Evolutionary conservation across 2,797 vertebrate genomes (phyloP), one percentile per base, ranked within the genome.

Genomic region (Characodon lateralis): DNA sequence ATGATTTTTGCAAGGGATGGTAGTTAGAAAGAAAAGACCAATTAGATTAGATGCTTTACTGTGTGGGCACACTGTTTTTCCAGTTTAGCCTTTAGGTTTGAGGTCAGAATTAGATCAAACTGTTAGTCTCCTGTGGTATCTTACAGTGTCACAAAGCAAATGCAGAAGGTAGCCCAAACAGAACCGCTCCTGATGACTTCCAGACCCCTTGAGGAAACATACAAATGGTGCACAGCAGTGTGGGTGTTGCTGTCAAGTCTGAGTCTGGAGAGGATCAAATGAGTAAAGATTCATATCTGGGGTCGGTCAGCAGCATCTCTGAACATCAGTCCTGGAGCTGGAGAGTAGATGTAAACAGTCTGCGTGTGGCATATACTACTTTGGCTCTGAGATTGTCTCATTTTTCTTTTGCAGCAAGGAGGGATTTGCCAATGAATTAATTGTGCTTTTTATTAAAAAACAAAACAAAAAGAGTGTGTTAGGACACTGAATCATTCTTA

Each of bases 261-360:
- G 55, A 76, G 79, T 81, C 89, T 92, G 91, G 89, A 87, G 69
- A 79, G 66, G 77, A 81, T 92, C 90, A 89, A 48, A 71, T 3
- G 46, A 56, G 73, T 35, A 71, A 73, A 58, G 22, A 76, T 71
- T 84, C 75, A 77, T 84, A 81, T 78, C 83, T 82, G 41, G 72
- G 79, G 83, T 81, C 83, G 79, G 50, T 77, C 59, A 66, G 53
- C 83, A 61, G 71, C 74, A 76, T 80, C 66, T 41, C 69, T 80
- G 77, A 66, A 41, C 63, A 12, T 66, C 63, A 41, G 20, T 66
- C 63, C 20, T 41, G 63, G 18, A 74, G 73, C 78, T 59, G 68
- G 28, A 63, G 63, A 75, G 28, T 39, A 56, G 31, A 43, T 76
- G 31, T 77, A 81, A 78, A 78, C 72, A 77, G 35, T 56, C 53